phyloP scores from a whole-genome alignment of 2,113 vertebrate species.

The Notarius lentiginosus region DNA sequence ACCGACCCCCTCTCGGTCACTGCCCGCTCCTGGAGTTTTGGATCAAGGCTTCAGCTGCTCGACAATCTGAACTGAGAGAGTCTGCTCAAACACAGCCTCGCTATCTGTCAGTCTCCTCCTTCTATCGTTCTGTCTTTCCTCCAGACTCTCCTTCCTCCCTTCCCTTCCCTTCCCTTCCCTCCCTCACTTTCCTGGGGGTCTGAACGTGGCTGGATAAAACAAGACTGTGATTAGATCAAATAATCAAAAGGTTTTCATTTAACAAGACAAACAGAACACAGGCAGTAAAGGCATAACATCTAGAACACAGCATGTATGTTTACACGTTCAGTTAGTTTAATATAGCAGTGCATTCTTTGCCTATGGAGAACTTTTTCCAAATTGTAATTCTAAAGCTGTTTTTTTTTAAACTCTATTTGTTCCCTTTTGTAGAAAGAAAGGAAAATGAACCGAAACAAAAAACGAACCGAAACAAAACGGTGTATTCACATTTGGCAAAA shows the following conservation, averaged over 20 bases:
- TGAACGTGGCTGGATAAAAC: constrained; percentile 76
- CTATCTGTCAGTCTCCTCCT: not conserved
- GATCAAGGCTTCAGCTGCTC: not conserved
- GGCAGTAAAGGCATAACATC: constrained; percentile 84
- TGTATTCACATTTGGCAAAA: constrained; percentile 90
- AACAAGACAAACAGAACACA: constrained; percentile 91
- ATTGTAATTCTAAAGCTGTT: constrained; percentile 80
- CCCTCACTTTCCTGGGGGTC: constrained; percentile 59
- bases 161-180: constrained; percentile 10
- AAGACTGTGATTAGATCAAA: constrained; percentile 82
- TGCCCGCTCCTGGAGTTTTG: constrained; percentile 39
- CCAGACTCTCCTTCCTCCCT: not conserved
- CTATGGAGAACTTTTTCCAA: constrained; percentile 83
- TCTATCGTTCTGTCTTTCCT: constrained; percentile 36
- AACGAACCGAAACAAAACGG: constrained; percentile 77
- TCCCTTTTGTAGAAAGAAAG: constrained; percentile 71
- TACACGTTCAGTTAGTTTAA: constrained; percentile 82
- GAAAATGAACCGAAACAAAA: not conserved
- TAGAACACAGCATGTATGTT: constrained; percentile 82
- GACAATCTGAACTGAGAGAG: constrained; percentile 58
- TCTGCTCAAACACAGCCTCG: constrained; percentile 53
- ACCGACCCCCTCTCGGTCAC: constrained; percentile 66
- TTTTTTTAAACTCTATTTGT: constrained; percentile 74
- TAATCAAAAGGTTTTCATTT: constrained; percentile 85
- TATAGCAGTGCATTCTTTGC: constrained; percentile 84